Conservation (phyloP, 2,113 vertebrate genomes). For the Dissostichus mawsoni region DNA sequence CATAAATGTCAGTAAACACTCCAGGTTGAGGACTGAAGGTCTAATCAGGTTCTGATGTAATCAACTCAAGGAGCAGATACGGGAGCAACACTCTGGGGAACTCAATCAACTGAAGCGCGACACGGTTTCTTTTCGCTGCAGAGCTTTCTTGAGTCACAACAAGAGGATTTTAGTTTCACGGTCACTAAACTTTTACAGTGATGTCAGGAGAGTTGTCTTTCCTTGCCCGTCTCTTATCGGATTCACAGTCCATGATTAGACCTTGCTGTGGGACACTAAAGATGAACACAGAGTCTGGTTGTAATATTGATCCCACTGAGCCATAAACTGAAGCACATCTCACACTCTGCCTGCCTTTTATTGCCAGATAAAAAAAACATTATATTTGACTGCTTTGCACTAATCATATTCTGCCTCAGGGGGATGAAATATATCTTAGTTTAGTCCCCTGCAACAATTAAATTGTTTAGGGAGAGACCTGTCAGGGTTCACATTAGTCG, state of each 20-base stretch:
- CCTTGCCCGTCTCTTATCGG: constrained; percentile 31
- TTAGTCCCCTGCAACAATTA: constrained; percentile 46
- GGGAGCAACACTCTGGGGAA: constrained; percentile 49
- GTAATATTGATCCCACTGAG: constrained; percentile 57
- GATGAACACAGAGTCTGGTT: neutral
- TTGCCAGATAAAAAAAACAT: constrained; percentile 40
- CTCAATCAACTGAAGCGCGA: constrained; percentile 45
- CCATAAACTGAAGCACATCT: constrained; percentile 46
- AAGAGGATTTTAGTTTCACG: constrained; percentile 49
- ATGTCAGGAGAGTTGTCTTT: constrained; percentile 39
- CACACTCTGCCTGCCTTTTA: constrained; percentile 43
- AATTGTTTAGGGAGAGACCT: constrained; percentile 45
- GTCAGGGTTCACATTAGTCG: constrained; percentile 44
- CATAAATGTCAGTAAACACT: constrained; percentile 74
- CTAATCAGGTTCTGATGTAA: constrained; percentile 68
- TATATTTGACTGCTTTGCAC: constrained; percentile 32
- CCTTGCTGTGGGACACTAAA: constrained; percentile 31
- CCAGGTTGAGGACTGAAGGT: constrained; percentile 53
- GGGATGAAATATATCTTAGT: constrained; percentile 34
- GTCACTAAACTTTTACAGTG: constrained; percentile 47
- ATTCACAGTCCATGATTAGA: constrained; percentile 43
- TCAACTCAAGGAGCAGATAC: constrained; percentile 64
- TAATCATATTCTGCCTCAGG: constrained; percentile 16
- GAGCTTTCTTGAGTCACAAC: constrained; percentile 44
- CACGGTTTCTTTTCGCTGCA: constrained; percentile 5